A percentile compares a stretch with the other conserved stretches of the same genome.
These are phyloP conservation scores for Sternotherus odoratus DNA, from an alignment of 2,797 vertebrate species.

Conservation along the genomic window DNA sequence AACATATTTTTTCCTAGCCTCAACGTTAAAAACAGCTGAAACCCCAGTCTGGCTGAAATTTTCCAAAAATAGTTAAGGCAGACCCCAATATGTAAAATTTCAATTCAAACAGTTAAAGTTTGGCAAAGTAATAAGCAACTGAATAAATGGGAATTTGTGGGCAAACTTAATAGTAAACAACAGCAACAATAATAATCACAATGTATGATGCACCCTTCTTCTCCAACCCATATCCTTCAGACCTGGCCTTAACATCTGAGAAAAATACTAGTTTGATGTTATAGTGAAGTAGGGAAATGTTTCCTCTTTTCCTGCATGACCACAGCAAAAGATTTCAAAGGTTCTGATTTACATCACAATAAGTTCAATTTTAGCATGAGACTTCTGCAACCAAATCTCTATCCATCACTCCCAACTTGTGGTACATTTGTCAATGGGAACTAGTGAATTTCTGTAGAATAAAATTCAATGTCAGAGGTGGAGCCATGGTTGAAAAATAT, in stretches of 20 bases:
- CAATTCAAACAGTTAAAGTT: neutral
- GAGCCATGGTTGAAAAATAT: neutral
- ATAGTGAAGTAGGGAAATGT: accelerated
- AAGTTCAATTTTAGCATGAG: neutral
- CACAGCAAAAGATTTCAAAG: neutral
- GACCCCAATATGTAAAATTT: neutral
- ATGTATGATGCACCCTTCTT: neutral
- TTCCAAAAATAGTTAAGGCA: neutral
- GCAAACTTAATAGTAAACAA: neutral
- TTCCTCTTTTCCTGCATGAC: neutral
- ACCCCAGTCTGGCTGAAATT: neutral
- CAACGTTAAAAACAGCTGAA: neutral
- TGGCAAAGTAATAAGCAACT: neutral
- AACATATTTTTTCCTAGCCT: neutral
- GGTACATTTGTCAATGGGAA: neutral
- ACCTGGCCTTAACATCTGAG: neutral
- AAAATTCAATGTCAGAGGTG: neutral
- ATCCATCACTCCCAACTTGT: neutral
- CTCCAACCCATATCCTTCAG: neutral
- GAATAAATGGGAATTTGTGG: neutral
- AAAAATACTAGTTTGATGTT: neutral
- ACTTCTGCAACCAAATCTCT: neutral
- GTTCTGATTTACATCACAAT: neutral
- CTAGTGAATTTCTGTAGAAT: neutral
- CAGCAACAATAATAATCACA: neutral